Percentiles rank a stretch among this genome's conserved stretches.
phyloP scores from a whole-genome alignment of 2,113 vertebrate species.

The Oxyruncus cristatus region DNA sequence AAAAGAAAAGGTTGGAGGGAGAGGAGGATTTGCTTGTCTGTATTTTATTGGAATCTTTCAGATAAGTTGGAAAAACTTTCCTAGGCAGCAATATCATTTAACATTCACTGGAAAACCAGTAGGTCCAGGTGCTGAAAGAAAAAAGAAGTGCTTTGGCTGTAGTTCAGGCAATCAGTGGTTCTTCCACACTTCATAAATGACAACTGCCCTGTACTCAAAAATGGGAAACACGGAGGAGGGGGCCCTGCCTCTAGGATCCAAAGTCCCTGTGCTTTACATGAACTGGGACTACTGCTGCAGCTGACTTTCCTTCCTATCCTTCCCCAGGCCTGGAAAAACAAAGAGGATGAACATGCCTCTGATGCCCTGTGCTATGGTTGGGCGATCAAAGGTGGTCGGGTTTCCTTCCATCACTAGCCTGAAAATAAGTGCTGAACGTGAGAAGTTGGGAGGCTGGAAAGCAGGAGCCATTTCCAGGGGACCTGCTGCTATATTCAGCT shows the following conservation, averaged over 20 bases:
- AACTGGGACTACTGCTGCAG: not conserved
- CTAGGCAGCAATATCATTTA: not conserved
- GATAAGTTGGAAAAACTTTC: not conserved
- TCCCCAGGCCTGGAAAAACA: not conserved
- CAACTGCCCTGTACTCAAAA: not conserved
- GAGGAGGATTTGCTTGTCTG: not conserved
- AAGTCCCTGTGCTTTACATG: not conserved
- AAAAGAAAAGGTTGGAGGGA: not conserved
- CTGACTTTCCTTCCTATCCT: not conserved
- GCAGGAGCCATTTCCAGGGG: not conserved
- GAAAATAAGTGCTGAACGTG: not conserved
- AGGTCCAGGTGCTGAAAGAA: not conserved
- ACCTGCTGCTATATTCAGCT: not conserved
- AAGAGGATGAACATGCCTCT: not conserved
- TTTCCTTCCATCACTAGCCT: not conserved
- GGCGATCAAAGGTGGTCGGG: not conserved
- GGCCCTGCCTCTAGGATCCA: not conserved
- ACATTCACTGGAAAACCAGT: not conserved
- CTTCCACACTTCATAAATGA: not conserved
- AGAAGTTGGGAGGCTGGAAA: not conserved
- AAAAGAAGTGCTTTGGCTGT: not conserved
- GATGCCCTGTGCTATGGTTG: not conserved
- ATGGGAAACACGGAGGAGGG: fast-evolving
- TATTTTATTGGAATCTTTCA: not conserved
- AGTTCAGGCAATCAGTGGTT: not conserved